These are phyloP conservation scores for Teleogryllus oceanicus DNA, from an alignment of 2,888 invertebrate genomes.

Conservation along the genomic window DNA sequence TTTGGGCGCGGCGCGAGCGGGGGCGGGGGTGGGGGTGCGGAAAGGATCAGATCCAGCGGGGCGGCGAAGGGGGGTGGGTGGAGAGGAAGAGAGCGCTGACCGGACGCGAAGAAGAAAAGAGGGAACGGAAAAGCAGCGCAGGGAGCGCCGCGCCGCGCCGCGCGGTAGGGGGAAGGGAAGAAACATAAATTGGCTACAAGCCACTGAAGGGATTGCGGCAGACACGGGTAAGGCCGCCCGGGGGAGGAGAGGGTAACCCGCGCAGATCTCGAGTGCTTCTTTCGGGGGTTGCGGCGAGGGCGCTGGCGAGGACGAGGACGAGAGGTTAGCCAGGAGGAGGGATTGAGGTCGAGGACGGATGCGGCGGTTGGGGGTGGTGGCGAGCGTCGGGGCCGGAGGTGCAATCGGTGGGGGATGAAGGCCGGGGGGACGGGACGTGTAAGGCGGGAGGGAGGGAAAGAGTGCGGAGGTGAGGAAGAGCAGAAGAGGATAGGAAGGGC, in stretches of 20 bases:
- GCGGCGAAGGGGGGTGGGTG: background rate
- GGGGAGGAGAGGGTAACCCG: background rate
- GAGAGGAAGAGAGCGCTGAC: too few species aligned
- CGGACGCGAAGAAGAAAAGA: background rate
- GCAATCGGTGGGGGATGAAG: too few species aligned
- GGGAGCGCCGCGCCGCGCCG: background rate
- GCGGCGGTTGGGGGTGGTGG: too few species aligned
- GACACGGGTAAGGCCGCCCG: background rate
- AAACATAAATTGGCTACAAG: constrained; percentile 10
- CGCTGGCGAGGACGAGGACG: too few species aligned
- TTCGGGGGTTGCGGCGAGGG: too few species aligned
- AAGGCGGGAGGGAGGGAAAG: too few species aligned
- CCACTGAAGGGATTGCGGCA: constrained; percentile 4
- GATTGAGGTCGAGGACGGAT: too few species aligned
- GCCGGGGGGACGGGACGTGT: too few species aligned
- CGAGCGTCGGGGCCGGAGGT: too few species aligned
- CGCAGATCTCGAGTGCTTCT: background rate
- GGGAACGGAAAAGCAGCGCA: background rate
- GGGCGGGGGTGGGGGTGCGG: background rate
- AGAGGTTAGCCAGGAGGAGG: too few species aligned
- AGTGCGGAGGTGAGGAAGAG: too few species aligned
- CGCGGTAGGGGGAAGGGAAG: background rate
- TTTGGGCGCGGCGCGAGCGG: background rate
- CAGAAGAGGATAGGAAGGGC: too few species aligned
- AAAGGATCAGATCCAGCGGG: background rate